Conservation (phyloP, 1,140 invertebrate species). For the Apis laboriosa region DNA sequence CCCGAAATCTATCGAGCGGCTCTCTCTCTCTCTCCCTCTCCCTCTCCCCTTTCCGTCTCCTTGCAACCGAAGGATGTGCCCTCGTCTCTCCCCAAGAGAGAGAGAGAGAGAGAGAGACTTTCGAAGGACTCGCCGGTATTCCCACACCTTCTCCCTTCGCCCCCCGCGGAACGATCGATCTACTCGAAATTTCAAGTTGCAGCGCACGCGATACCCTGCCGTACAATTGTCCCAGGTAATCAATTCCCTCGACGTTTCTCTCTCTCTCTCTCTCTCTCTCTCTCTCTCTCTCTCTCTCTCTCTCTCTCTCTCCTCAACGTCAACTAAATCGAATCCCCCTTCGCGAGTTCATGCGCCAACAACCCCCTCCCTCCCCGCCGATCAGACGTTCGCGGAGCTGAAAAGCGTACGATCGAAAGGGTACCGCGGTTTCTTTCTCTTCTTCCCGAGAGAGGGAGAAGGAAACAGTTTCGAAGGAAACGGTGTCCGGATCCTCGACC, state of each 20-base stretch:
- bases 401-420: slow-evolving; percentile 2
- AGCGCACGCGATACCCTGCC: slow-evolving; percentile 43
- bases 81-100: not conserved
- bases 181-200: slow-evolving; percentile 46
- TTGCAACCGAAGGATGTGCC: no score
- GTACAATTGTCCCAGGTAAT: slow-evolving; percentile 45
- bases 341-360: not conserved
- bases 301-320: slow-evolving; percentile 28
- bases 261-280: slow-evolving; percentile 7
- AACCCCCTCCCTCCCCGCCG: not conserved
- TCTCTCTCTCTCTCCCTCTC: no score
- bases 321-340: slow-evolving; percentile 44
- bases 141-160: not conserved
- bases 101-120: not conserved
- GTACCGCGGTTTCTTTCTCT: not conserved
- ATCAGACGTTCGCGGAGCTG: slow-evolving; percentile 1
- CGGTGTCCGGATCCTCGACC: no score
- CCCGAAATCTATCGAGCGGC: slow-evolving; percentile 45
- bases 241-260: slow-evolving; percentile 31
- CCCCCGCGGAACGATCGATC: slow-evolving; percentile 33
- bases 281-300: slow-evolving; percentile 9
- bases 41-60: no score
- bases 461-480: no score
- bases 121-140: not conserved
- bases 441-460: not conserved